Conservation (phyloP, 37 sponge, comb jelly and placozoan genomes). For the Chondrilla cf. caribensis region DNA sequence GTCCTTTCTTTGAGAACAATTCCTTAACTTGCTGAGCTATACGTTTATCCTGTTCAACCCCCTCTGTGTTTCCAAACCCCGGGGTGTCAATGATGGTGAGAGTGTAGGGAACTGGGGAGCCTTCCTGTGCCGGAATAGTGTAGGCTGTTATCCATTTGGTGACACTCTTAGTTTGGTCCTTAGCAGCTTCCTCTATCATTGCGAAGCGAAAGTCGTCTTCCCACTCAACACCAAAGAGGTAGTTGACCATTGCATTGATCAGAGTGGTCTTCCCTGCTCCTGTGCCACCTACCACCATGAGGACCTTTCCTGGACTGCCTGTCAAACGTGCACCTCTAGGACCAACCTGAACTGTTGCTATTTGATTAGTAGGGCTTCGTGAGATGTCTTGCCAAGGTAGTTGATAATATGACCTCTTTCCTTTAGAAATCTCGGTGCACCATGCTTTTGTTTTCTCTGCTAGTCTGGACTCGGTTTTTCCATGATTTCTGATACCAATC, state of each 20-base stretch:
- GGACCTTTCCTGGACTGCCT: constrained; percentile 38
- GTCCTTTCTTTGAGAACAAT: constrained; percentile 30
- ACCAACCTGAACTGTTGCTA: too few species aligned
- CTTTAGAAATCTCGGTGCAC: too few species aligned
- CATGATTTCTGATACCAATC: too few species aligned
- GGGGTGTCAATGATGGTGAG: constrained; percentile 41
- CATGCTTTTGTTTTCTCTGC: too few species aligned
- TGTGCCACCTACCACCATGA: constrained; percentile 79
- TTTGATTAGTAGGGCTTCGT: too few species aligned
- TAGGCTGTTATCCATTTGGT: constrained; percentile 56
- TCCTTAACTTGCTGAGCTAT: constrained; percentile 36
- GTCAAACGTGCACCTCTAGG: too few species aligned
- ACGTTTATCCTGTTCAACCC: constrained; percentile 43
- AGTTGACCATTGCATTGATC: constrained; percentile 42
- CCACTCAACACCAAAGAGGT: constrained; percentile 29
- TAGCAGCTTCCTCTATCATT: constrained; percentile 10
- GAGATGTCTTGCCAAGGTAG: too few species aligned
- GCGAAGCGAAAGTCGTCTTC: constrained; percentile 33
- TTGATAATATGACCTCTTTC: too few species aligned
- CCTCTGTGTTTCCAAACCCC: constrained; percentile 58
- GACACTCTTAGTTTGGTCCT: constrained; percentile 28
- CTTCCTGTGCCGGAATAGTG: constrained; percentile 18
- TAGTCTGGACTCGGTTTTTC: too few species aligned
- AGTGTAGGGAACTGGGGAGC: constrained; percentile 10
- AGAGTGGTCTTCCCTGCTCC: constrained; percentile 78